phyloP scores from a whole-genome alignment of 2,888 invertebrate species.

The Tyria jacobaeae region DNA sequence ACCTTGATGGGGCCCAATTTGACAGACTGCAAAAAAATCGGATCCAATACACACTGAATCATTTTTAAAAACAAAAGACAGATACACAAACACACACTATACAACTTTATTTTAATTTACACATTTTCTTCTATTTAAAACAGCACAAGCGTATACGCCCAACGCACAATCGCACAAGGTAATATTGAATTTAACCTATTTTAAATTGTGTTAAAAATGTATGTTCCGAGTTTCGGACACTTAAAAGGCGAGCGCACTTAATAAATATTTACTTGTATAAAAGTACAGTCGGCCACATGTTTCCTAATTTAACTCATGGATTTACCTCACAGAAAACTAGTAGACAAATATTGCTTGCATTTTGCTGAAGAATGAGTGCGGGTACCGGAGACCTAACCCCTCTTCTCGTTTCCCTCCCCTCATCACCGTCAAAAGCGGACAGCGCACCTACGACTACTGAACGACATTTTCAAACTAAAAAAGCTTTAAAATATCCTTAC shows the following conservation, averaged over 20 bases:
- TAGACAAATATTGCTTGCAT: too few species aligned
- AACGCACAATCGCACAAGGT: conserved; percentile 27
- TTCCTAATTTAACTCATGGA: not conserved
- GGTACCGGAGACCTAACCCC: too few species aligned
- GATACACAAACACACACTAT: conserved; percentile 2
- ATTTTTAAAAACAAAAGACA: conserved; percentile 29
- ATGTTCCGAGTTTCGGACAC: conserved; percentile 29
- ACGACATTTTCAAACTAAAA: too few species aligned
- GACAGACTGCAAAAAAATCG: conserved; percentile 44
- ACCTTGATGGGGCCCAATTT: conserved; percentile 46
- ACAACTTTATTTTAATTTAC: conserved; percentile 9
- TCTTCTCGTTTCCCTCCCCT: too few species aligned
- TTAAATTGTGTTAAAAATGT: conserved; percentile 41
- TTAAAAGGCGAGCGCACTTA: conserved; percentile 55
- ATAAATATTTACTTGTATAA: conserved; percentile 60
- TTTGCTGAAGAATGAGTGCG: too few species aligned
- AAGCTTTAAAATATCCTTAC: too few species aligned
- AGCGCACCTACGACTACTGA: too few species aligned
- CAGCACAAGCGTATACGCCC: conserved; percentile 26
- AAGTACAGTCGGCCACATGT: conserved; percentile 40
- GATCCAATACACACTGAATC: conserved; percentile 47
- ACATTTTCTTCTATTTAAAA: conserved; percentile 22
- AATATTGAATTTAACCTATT: conserved; percentile 46
- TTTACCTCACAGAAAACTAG: not conserved
- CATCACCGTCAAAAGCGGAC: too few species aligned